Evolutionary conservation across 2,888 invertebrate genomes (phyloP), one percentile per base, ranked within the genome.

Genomic region (Muscina levida): DNA sequence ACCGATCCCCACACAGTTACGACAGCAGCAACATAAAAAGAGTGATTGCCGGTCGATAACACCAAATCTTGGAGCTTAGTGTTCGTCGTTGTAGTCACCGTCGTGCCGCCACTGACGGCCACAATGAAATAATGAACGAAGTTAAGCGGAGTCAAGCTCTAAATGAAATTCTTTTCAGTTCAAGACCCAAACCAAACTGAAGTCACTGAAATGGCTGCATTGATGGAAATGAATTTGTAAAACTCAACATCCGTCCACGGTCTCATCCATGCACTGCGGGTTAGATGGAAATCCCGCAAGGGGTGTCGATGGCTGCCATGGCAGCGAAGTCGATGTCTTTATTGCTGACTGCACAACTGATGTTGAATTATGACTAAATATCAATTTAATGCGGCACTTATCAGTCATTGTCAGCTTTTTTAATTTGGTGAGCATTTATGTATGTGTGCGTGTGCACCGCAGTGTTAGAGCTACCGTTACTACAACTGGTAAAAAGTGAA

Each of bases 341-440:
- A 11, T 59, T 31, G 46, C 65, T 59, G 11, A n/a, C 19, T 44
- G 59, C 73, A 31, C 31, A 71, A 76, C 65, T 80, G 77, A 74
- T 82, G 82, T 81, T 84, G 83, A 82, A 77, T 81, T 84, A 82
- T 83, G 82, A 82, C 75, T 79, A 80, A 68, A 81, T 84, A 84
- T 84, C 82, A 83, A 83, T 83, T 83, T 83, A 77, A 79, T 74
- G 74, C 82, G 59, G 75, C 77, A 73, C 82, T 82, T 84, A 84
- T 83, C 82, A 81, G 77, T 84, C 82, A 83, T 72, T 82, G 82
- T 83, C 82, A 73, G 68, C 57, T 56, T 10, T 72, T 67, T 66
- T n/a, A 11, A 57, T 66, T 17, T 51, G 56, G 51, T 4, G 6
- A 11, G 31, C 2, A 15, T 46, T 2, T 24, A 22, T 51, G 51